Evolutionary conservation across 2,113 vertebrate genomes (phyloP), one percentile per base, ranked within the genome.

Genomic region (Lamprologus ornatipinnis): DNA sequence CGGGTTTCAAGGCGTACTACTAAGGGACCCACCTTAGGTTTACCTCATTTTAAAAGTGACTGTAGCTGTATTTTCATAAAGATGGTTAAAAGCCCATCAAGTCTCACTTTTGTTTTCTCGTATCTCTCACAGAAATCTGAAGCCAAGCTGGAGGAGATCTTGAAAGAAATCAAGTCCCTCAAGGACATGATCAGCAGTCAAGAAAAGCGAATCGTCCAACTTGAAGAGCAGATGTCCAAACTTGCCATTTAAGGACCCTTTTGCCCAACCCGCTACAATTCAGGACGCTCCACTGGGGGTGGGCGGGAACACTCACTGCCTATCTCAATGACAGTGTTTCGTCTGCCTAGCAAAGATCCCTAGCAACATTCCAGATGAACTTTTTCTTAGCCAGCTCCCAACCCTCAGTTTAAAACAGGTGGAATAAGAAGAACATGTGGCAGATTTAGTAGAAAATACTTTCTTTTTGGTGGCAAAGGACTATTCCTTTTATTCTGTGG

Each of bases 161-260:
- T 99, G 95, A 98, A 97, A 95, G 99, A 99, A 97, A 96, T 99
- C 92, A 97, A 97, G 94, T 98, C 97, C 79, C 98, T 99, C 93
- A 98, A 98, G 96, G 98, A 99, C 94, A 97, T 97, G 83, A 97
- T 99, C 95, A 96, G 96, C 97, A 97, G 92, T 96, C 98, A 99
- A 94, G 98, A 98, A 7, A 98, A 98, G 95, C 97, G 98, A 92
- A 98, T 99, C 95, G 95, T 97, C 96, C 97, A 97, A 96, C 96
- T 99, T 93, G 98, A 99, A 96, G 97, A 99, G 95, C 97, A 99
- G 96, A 95, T 99, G 96, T 97, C 97, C 80, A 98, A 98, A 96
- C 96, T 98, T 6, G 96, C 94, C 26, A 96, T 97, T 96, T 98
- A 97, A 98, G 93, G 88, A 85, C 90, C 82, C 83, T 86, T 65